Evolutionary conservation across 2,888 invertebrate genomes (phyloP).

Genomic region (Ecdyonurus torrentis): DNA sequence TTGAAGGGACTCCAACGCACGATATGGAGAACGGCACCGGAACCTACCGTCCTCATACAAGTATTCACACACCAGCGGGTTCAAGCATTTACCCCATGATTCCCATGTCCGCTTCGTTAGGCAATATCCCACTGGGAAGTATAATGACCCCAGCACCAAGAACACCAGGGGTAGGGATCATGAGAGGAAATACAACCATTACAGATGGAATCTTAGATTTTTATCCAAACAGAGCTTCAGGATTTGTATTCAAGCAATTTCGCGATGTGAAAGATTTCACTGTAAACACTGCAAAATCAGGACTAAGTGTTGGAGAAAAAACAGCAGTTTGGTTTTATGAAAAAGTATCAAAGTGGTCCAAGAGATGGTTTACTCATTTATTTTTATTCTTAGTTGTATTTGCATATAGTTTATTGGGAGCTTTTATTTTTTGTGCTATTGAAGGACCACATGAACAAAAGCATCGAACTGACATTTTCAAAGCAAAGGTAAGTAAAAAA

Average conservation of each 20-base stretch:
- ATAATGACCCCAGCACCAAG: not conserved
- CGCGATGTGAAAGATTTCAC: slow-evolving; percentile 48
- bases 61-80: not conserved
- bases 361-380: slow-evolving; percentile 77
- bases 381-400: slow-evolving; percentile 63
- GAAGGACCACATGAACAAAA: slow-evolving; percentile 43
- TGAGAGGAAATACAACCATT: not conserved
- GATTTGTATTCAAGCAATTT: slow-evolving; percentile 65
- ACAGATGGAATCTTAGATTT: not conserved
- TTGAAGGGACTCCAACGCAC: not conserved
- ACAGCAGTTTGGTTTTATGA: slow-evolving; percentile 63
- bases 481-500: slow-evolving; percentile 21
- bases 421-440: slow-evolving; percentile 55
- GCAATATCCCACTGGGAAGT: not conserved
- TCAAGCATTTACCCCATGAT: not conserved
- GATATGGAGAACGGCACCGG: not conserved
- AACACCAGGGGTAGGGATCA: not conserved
- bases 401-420: slow-evolving; percentile 67
- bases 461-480: slow-evolving; percentile 13
- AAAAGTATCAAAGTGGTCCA: slow-evolving; percentile 47
- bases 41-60: not conserved
- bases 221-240: slow-evolving; percentile 26
- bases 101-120: not conserved
- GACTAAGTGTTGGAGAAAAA: slow-evolving; percentile 69
- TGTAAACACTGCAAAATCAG: slow-evolving; percentile 50